phyloP scores from a whole-genome alignment of 2,113 vertebrate species.

The Columba livia region DNA sequence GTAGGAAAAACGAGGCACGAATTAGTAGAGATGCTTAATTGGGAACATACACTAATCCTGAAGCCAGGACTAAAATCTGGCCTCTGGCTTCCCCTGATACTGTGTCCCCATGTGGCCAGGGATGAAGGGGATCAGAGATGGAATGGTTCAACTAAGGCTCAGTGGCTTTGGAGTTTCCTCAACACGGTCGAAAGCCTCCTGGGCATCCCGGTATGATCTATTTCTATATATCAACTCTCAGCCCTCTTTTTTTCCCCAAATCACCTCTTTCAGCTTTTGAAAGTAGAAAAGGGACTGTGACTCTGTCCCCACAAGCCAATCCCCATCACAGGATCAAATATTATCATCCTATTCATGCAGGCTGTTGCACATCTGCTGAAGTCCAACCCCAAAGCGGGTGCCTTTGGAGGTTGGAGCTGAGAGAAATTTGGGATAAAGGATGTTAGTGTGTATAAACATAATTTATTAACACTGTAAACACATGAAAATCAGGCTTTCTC shows the following conservation, averaged over 20 bases:
- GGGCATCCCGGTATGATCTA: background rate
- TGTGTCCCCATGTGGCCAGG: background rate
- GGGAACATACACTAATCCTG: background rate
- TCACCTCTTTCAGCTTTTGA: background rate
- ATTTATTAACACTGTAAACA: background rate
- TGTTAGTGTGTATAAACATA: background rate
- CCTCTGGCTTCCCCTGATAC: background rate
- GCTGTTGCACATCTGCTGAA: accelerated
- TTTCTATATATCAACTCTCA: background rate
- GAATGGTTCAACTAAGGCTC: background rate
- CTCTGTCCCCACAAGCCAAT: background rate
- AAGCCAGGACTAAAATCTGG: background rate
- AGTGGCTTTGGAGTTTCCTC: background rate
- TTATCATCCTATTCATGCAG: background rate
- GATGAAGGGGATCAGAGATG: background rate
- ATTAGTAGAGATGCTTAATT: background rate
- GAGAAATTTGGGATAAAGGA: background rate
- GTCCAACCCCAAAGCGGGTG: background rate
- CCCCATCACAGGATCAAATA: background rate
- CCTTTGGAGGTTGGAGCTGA: background rate
- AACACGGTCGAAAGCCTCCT: background rate
- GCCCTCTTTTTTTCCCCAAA: background rate
- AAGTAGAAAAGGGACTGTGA: accelerated
- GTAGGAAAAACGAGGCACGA: background rate
- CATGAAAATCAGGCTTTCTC: background rate